phyloP scores from a whole-genome alignment of 2,113 vertebrate species.

The Accipiter virgatus region DNA sequence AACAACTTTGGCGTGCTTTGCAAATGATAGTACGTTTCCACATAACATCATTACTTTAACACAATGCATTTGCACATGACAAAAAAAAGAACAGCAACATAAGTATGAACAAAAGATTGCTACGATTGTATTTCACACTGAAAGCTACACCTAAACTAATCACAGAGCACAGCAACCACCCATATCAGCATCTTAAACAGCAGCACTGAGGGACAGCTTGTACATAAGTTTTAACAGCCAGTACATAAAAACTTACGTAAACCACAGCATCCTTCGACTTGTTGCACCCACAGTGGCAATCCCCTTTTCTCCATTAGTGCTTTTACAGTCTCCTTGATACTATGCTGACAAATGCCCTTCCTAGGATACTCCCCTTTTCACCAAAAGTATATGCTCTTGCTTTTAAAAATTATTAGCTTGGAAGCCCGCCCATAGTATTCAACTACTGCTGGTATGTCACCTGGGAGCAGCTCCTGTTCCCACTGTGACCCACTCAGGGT shows the following conservation, averaged over 20 bases:
- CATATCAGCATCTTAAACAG: neutral
- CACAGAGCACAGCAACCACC: neutral
- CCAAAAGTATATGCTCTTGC: neutral
- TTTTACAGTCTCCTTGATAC: neutral
- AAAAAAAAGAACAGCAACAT: neutral
- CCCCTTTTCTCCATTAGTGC: neutral
- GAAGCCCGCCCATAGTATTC: neutral
- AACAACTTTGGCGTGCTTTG: neutral
- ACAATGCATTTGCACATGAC: neutral
- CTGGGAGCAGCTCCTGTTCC: neutral
- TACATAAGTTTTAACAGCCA: neutral
- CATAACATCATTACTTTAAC: neutral
- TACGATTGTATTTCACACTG: neutral
- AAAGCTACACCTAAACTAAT: neutral
- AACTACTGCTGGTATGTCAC: neutral
- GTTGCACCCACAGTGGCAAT: neutral
- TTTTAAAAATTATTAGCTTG: neutral
- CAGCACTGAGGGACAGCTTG: neutral
- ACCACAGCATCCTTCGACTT: rapidly evolving
- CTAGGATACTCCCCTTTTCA: neutral
- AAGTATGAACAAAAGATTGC: neutral
- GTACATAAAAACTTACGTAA: rapidly evolving
- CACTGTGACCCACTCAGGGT: neutral
- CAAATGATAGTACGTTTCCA: neutral
- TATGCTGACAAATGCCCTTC: neutral